Percentiles rank a stretch among this genome's conserved stretches.
phyloP scores from a whole-genome alignment of 2,888 invertebrate genomes.

The Caenorhabditis auriculariae region DNA sequence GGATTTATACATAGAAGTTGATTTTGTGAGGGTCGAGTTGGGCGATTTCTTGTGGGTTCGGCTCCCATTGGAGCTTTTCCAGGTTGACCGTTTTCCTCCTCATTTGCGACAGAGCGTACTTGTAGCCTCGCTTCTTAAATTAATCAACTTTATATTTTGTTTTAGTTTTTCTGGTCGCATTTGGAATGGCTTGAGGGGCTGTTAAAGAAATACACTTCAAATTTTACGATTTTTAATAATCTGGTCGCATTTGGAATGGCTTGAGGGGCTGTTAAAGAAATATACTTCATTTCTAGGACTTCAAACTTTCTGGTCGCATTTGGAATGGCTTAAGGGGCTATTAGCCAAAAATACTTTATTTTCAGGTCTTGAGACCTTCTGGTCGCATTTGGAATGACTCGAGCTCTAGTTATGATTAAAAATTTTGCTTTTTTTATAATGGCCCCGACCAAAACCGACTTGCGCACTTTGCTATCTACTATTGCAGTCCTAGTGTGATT shows the following conservation, averaged over 20 bases:
- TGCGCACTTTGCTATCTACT: too few relatives aligned
- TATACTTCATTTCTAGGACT: too few relatives aligned
- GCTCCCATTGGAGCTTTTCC: conserved; percentile 23
- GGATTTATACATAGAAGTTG: conserved; percentile 32
- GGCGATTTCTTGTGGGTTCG: conserved; percentile 6
- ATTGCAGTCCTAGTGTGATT: too few relatives aligned
- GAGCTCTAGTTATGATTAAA: too few relatives aligned
- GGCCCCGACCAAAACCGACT: too few relatives aligned
- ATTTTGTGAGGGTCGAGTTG: conserved; percentile 31
- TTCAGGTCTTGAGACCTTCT: too few relatives aligned
- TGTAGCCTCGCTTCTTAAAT: conserved; percentile 35
- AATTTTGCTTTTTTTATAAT: too few relatives aligned
- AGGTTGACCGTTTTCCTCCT: conserved; percentile 25
- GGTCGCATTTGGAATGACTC: too few relatives aligned
- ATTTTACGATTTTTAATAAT: too few relatives aligned
- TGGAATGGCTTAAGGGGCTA: neutral
- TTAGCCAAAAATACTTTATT: too few relatives aligned
- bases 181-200: neutral
- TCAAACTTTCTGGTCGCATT: too few relatives aligned
- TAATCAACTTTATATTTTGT: neutral
- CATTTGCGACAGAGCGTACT: conserved; percentile 31
- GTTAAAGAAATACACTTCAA: neutral
- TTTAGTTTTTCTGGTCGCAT: too few relatives aligned
- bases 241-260: neutral
- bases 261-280: neutral